Percentiles rank a stretch among this genome's conserved stretches.
Conservation (phyloP, 2,113 vertebrate species). For the Myxocyprinus asiaticus region DNA sequence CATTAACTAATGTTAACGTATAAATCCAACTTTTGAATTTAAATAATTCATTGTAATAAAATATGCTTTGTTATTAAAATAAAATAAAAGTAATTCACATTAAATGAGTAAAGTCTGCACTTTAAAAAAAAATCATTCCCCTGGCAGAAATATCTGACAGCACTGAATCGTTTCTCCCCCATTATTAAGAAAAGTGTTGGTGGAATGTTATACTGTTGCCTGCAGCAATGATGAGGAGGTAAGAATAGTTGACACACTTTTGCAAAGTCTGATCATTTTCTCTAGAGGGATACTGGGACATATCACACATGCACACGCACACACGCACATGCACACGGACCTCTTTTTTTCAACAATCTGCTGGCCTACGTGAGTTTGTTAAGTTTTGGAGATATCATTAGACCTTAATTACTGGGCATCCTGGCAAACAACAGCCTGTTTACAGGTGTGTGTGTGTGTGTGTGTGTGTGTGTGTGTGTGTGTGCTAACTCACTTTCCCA, state of each 20-base stretch:
- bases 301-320: not conserved
- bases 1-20: too few species aligned
- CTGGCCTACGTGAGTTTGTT: constrained; percentile 2
- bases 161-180: constrained; percentile 13
- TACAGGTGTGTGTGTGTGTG: not conserved
- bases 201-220: constrained; percentile 40
- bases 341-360: not conserved
- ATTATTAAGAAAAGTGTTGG: constrained; percentile 28
- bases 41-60: too few species aligned
- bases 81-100: too few species aligned
- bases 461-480: constrained; percentile 15
- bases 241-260: constrained; percentile 49
- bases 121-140: not conserved
- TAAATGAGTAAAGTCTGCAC: too few species aligned
- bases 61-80: too few species aligned
- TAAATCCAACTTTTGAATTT: too few species aligned
- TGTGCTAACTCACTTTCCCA: constrained; percentile 24
- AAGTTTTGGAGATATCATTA: constrained; percentile 38
- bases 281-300: constrained; percentile 31
- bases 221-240: constrained; percentile 40
- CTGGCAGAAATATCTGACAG: constrained; percentile 19
- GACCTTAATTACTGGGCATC: constrained; percentile 40
- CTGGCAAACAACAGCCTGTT: constrained; percentile 21
- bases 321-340: constrained; percentile 8
- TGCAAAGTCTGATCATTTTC: constrained; percentile 28